Conservation (phyloP, 2,797 vertebrate species). For the Bradypodion pumilum region DNA sequence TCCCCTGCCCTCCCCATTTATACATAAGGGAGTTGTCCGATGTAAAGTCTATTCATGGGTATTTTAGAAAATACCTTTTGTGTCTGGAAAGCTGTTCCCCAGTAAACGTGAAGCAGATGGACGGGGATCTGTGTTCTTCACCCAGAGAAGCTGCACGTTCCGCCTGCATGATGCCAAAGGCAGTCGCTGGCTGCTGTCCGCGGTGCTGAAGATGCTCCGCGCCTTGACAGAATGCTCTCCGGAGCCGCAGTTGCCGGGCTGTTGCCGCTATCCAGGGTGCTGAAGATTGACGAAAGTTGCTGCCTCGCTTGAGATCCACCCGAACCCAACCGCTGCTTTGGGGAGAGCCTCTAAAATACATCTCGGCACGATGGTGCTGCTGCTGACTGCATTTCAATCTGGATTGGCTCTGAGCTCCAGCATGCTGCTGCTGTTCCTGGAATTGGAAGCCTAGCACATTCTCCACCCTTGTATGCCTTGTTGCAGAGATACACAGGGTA, state of each 20-base stretch:
- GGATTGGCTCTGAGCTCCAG: slow-evolving; percentile 62
- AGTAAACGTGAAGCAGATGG: background rate
- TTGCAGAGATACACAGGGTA: slow-evolving; percentile 67
- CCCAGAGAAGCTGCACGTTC: slow-evolving; percentile 46
- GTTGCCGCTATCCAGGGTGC: slow-evolving; percentile 63
- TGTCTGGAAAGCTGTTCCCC: background rate
- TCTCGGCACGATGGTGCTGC: slow-evolving; percentile 58
- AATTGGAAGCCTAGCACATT: slow-evolving; percentile 63
- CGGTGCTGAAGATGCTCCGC: slow-evolving; percentile 64
- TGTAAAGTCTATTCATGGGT: slow-evolving; percentile 25
- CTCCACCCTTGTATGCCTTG: slow-evolving; percentile 62
- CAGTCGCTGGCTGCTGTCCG: slow-evolving; percentile 65
- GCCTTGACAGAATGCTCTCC: slow-evolving; percentile 62
- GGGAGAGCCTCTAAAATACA: slow-evolving; percentile 54
- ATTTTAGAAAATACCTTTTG: background rate
- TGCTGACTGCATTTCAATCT: slow-evolving; percentile 53
- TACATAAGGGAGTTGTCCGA: background rate
- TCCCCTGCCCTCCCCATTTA: background rate
- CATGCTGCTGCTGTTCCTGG: slow-evolving; percentile 65
- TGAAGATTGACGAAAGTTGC: slow-evolving; percentile 71
- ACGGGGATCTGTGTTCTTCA: background rate
- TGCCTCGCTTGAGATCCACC: slow-evolving; percentile 51
- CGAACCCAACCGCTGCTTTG: slow-evolving; percentile 45
- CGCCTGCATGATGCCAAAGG: slow-evolving; percentile 29
- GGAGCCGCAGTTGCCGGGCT: slow-evolving; percentile 58